Percentiles rank a stretch among this genome's conserved stretches.
Evolutionary conservation across 2,797 vertebrate species (phyloP).

Genomic region (Psittacula derbiana): DNA sequence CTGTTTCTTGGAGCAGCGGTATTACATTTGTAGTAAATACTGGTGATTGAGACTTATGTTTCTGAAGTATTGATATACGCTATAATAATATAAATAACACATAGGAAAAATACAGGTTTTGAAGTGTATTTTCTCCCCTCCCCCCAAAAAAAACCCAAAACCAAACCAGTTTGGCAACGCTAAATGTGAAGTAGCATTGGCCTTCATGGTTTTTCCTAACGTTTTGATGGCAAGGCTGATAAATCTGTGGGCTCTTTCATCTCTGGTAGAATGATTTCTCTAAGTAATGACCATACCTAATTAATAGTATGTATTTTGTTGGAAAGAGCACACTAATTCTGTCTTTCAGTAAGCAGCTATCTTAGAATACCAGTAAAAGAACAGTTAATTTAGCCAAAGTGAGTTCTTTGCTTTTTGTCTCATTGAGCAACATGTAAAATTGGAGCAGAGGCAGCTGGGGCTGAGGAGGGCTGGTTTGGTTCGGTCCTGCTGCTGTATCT

Average conservation of each 20-base stretch:
- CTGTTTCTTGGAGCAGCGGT: neutral
- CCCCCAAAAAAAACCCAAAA: neutral
- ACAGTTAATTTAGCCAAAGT: fast-evolving
- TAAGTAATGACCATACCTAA: neutral
- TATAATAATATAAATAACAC: neutral
- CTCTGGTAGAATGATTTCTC: neutral
- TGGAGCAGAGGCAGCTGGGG: fast-evolving
- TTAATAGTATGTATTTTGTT: neutral
- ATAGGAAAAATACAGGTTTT: neutral
- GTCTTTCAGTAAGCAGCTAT: neutral
- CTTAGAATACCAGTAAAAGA: neutral
- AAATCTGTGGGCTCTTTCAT: neutral
- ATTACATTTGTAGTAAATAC: neutral
- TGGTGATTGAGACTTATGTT: neutral
- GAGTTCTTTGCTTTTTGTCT: neutral
- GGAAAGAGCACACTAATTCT: neutral
- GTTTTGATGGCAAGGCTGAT: neutral
- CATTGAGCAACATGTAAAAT: neutral
- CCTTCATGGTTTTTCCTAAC: neutral
- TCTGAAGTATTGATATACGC: neutral
- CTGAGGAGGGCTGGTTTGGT: fast-evolving
- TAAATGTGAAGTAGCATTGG: neutral
- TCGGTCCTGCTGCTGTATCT: fast-evolving
- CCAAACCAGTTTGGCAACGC: neutral
- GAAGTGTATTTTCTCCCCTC: neutral